phyloP scores from a whole-genome alignment of 1,140 invertebrate species.

The Drosophila pruinosa region DNA sequence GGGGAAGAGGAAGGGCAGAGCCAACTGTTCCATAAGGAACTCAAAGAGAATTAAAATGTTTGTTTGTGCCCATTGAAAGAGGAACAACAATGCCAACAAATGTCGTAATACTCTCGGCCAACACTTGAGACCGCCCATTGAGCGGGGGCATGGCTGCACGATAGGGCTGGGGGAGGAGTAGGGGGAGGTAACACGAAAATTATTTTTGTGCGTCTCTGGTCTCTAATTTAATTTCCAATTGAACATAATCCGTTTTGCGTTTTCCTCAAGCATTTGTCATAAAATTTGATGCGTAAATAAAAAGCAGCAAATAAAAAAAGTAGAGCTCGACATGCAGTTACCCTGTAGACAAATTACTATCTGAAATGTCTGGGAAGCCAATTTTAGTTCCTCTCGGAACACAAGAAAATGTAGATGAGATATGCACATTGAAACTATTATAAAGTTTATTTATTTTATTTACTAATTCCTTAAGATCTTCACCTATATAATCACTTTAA shows the following conservation, averaged over 20 bases:
- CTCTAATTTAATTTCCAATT: slow-evolving; percentile 79
- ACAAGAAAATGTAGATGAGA: background rate
- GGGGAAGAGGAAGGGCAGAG: background rate
- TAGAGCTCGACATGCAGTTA: background rate
- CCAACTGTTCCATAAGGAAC: slow-evolving; percentile 54
- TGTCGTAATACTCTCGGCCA: slow-evolving; percentile 2
- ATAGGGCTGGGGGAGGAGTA: background rate
- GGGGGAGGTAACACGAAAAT: background rate
- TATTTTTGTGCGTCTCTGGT: slow-evolving; percentile 32
- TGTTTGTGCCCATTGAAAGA: slow-evolving; percentile 46
- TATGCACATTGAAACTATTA: background rate
- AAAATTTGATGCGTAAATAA: slow-evolving; percentile 76
- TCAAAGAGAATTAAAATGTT: slow-evolving; percentile 79
- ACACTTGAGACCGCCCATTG: slow-evolving; percentile 41
- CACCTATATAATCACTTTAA: background rate
- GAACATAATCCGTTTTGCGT: slow-evolving; percentile 73
- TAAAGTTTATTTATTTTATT: background rate
- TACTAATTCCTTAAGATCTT: background rate
- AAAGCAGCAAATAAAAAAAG: slow-evolving; percentile 34
- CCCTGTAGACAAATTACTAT: background rate
- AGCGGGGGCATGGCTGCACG: background rate
- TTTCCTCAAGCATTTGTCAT: slow-evolving; percentile 65
- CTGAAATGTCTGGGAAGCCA: background rate
- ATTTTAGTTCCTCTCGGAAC: background rate
- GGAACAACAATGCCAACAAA: slow-evolving; percentile 22